Evolutionary conservation across 2,113 vertebrate genomes (phyloP).

Genomic region (Gasterosteus nipponicus): DNA sequence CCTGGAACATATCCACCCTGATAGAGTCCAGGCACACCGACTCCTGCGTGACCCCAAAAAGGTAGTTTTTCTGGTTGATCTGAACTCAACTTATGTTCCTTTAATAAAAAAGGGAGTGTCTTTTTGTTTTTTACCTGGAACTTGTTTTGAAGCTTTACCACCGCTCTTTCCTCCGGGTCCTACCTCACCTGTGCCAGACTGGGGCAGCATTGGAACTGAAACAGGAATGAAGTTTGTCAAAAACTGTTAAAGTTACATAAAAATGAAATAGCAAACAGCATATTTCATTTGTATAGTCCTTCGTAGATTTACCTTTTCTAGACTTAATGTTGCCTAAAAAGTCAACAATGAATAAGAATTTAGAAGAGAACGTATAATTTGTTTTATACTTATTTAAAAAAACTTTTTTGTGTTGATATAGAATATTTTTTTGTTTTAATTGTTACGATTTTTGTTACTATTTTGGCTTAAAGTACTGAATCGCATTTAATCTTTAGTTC

Average conservation of each 20-base stretch:
- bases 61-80: conserved; percentile 3
- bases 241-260: not conserved
- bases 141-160: conserved; percentile 74
- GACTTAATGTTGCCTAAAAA: not conserved
- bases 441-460: not conserved
- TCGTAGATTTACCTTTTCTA: not conserved
- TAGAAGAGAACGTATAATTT: not conserved
- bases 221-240: not conserved
- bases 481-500: not conserved
- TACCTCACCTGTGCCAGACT: conserved; percentile 62
- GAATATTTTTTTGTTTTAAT: not conserved
- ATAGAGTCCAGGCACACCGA: conserved; percentile 77
- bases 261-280: not conserved
- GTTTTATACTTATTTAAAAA: not conserved
- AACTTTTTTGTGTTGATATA: not conserved
- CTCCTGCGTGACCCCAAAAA: conserved; percentile 48
- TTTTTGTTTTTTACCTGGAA: conserved; percentile 69
- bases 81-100: not conserved
- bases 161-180: conserved; percentile 64
- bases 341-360: not conserved
- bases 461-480: not conserved
- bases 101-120: not conserved
- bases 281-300: not conserved
- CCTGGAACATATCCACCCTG: conserved; percentile 76
- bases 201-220: conserved; percentile 63